phyloP scores from a whole-genome alignment of 1,140 invertebrate genomes.

The Drosophila parvula region DNA sequence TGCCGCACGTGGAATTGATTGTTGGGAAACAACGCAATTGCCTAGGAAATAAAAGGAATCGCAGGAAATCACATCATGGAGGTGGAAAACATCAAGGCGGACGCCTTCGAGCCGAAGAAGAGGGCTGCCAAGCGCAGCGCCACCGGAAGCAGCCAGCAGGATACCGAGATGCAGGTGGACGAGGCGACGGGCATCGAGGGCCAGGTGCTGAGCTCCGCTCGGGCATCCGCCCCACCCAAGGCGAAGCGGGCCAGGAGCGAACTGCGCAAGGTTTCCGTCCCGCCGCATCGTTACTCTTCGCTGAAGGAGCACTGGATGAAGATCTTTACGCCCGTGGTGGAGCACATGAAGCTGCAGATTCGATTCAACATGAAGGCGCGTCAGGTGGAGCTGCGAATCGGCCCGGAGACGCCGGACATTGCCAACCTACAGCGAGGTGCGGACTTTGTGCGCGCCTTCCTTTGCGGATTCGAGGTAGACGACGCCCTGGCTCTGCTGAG shows the following conservation, averaged over 20 bases:
- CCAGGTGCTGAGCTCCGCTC: background rate
- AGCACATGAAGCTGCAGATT: constrained; percentile 97
- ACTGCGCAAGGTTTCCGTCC: constrained; percentile 88
- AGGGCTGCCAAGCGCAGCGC: constrained; percentile 85
- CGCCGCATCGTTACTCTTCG: constrained; percentile 93
- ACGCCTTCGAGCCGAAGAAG: constrained; percentile 86
- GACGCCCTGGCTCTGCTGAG: constrained; percentile 97
- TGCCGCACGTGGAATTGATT: constrained; percentile 40
- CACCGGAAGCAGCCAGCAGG: constrained; percentile 69
- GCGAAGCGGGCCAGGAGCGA: constrained; percentile 86
- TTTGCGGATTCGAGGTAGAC: constrained; percentile 98
- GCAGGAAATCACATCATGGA: constrained; percentile 54
- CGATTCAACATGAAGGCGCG: constrained; percentile 96
- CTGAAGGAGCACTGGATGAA: constrained; percentile 99
- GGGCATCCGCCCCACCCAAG: constrained; percentile 76
- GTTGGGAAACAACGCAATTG: constrained; percentile 37
- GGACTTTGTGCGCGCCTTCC: constrained; percentile 98
- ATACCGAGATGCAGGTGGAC: constrained; percentile 87
- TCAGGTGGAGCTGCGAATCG: constrained; percentile 85
- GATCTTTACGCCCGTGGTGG: constrained; percentile 97
- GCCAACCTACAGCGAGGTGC: constrained; percentile 97
- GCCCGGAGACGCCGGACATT: constrained; percentile 92
- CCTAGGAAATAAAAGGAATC: background rate
- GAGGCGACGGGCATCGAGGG: constrained; percentile 87
- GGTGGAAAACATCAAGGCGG: constrained; percentile 85